phyloP scores from a whole-genome alignment of 1,140 invertebrate genomes.

The Onthophagus taurus region DNA sequence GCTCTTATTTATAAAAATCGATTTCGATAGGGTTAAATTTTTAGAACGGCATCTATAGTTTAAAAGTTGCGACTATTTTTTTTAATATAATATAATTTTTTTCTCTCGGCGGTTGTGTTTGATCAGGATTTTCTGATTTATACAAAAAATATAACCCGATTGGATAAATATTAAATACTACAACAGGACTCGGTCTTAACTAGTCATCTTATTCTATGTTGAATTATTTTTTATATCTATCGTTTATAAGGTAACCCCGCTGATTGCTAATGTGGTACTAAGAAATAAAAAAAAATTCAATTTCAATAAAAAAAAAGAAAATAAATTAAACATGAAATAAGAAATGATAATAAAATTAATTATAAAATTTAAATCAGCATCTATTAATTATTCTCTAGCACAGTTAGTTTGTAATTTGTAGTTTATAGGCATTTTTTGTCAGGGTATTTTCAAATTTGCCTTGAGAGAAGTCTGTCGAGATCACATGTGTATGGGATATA shows the following conservation, averaged over 20 bases:
- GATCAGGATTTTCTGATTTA: slow-evolving; percentile 15
- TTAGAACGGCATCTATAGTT: too few species aligned
- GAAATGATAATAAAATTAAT: too few species aligned
- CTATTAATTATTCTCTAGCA: slow-evolving; percentile 12
- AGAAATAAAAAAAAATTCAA: slow-evolving; percentile 4
- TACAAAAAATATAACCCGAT: background rate
- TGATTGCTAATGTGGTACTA: slow-evolving; percentile 9
- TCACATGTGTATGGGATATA: too few species aligned
- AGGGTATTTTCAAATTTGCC: slow-evolving; percentile 14
- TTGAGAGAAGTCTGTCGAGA: too few species aligned
- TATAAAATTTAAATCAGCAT: background rate
- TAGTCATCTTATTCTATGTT: slow-evolving; percentile 36
- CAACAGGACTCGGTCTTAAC: slow-evolving; percentile 31
- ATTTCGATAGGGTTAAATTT: too few species aligned
- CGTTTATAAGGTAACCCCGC: slow-evolving; percentile 9
- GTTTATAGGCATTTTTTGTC: slow-evolving; percentile 15
- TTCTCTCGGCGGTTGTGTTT: slow-evolving; percentile 8
- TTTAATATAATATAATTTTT: background rate
- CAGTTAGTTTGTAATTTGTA: slow-evolving; percentile 16
- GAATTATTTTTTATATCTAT: slow-evolving; percentile 30
- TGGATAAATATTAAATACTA: slow-evolving; percentile 14
- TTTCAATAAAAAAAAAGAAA: too few species aligned
- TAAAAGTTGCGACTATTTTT: too few species aligned
- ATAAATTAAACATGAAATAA: too few species aligned
- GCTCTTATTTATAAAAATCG: too few species aligned